Conservation (phyloP, 2,797 vertebrate species). For the Bryconaethiops microstoma region DNA sequence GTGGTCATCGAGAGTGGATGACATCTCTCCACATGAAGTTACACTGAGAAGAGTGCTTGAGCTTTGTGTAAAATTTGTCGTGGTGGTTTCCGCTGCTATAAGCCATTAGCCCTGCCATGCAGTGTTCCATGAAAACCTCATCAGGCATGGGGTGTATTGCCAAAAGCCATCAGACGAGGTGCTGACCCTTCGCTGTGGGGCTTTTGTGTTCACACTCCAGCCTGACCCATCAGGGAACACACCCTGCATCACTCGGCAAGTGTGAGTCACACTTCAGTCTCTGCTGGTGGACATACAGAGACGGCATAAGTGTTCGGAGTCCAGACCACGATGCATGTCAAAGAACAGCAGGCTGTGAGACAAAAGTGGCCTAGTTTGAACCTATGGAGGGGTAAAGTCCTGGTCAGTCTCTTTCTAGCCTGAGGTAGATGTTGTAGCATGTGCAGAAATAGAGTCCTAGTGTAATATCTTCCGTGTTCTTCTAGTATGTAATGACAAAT, state of each 20-base stretch:
- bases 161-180: slow-evolving; percentile 65
- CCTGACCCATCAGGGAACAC: slow-evolving; percentile 56
- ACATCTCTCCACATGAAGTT: neutral
- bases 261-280: slow-evolving; percentile 56
- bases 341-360: slow-evolving; percentile 32
- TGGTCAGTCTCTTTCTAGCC: slow-evolving; percentile 23
- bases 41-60: neutral
- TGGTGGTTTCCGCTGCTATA: slow-evolving; percentile 16
- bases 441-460: slow-evolving; percentile 17
- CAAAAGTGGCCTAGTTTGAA: slow-evolving; percentile 41
- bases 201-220: slow-evolving; percentile 64
- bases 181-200: slow-evolving; percentile 62
- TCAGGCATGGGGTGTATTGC: slow-evolving; percentile 58
- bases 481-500: slow-evolving; percentile 20
- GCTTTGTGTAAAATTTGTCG: slow-evolving; percentile 14
- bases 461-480: slow-evolving; percentile 8
- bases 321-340: slow-evolving; percentile 24
- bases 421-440: slow-evolving; percentile 4
- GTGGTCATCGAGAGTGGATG: neutral
- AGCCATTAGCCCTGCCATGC: slow-evolving; percentile 20
- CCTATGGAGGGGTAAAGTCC: slow-evolving; percentile 21
- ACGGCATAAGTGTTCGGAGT: slow-evolving; percentile 6
- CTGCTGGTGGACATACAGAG: slow-evolving; percentile 36
- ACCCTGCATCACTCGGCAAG: slow-evolving; percentile 52
- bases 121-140: slow-evolving; percentile 55